Conservation (phyloP, 2,113 vertebrate genomes). For the Mixornis gularis region DNA sequence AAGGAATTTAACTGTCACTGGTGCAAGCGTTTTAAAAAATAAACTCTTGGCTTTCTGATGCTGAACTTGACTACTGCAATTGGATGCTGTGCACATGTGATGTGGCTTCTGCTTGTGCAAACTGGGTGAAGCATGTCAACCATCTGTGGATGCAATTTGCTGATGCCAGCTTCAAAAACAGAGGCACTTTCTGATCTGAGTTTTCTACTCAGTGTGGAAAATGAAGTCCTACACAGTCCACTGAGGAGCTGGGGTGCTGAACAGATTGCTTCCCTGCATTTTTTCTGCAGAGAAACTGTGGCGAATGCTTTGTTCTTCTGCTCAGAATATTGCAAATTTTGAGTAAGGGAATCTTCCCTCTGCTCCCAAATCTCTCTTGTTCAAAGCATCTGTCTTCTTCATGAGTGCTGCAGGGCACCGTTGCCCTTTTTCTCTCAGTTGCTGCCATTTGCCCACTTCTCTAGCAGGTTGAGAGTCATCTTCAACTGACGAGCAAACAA, state of each 20-base stretch:
- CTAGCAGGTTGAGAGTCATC: background rate
- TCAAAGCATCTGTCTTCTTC: background rate
- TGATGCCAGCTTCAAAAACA: background rate
- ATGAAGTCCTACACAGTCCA: background rate
- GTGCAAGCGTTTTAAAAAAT: background rate
- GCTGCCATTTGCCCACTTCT: background rate
- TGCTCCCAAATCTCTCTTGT: background rate
- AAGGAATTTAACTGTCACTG: background rate
- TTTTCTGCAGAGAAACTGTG: background rate
- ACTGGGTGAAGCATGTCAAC: background rate
- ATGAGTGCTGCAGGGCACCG: background rate
- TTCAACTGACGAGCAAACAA: background rate
- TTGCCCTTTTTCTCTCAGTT: background rate
- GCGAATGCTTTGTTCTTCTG: background rate
- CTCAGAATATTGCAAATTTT: background rate
- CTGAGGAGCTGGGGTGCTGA: background rate
- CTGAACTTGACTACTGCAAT: background rate
- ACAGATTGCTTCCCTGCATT: background rate
- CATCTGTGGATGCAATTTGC: background rate
- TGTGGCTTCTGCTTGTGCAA: background rate
- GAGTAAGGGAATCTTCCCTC: background rate
- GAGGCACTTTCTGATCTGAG: background rate
- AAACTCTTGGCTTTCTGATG: fast-evolving
- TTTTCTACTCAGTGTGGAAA: background rate
- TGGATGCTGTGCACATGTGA: background rate